Conservation (phyloP, 2,888 invertebrate species). For the Trissonchulus sp. region DNA sequence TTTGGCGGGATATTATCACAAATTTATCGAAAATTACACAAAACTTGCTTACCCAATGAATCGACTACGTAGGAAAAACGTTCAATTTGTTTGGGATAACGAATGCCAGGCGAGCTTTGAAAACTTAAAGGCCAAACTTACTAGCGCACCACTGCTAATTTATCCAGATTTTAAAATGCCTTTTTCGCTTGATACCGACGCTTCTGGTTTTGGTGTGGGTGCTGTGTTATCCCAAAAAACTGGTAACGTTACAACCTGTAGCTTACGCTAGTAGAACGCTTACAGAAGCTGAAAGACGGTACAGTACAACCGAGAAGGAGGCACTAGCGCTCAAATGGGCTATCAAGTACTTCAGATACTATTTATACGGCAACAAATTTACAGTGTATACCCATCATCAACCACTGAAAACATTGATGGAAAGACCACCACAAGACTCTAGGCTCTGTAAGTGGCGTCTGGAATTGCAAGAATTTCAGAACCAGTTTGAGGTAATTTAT, state of each 20-base stretch:
- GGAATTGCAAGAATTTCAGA: constrained; percentile 50
- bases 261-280: constrained; percentile 41
- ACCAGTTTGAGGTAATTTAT: constrained; percentile 50
- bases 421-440: constrained; percentile 52
- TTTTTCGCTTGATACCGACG: constrained; percentile 41
- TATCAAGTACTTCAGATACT: constrained; percentile 32
- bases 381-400: constrained; percentile 33
- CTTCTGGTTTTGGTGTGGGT: constrained; percentile 41
- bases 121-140: constrained; percentile 30
- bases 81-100: constrained; percentile 35
- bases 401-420: constrained; percentile 30
- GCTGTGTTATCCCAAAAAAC: constrained; percentile 40
- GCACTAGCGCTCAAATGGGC: constrained; percentile 39
- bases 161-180: constrained; percentile 36
- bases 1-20: constrained; percentile 35
- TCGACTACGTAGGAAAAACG: constrained; percentile 37
- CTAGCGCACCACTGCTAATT: constrained; percentile 35
- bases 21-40: constrained; percentile 35
- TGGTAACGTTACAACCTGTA: constrained; percentile 36
- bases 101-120: constrained; percentile 33
- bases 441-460: constrained; percentile 56
- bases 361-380: constrained; percentile 28
- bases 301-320: constrained; percentile 40
- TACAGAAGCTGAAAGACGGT: constrained; percentile 35
- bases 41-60: constrained; percentile 36